Base-by-base conservation (phyloP, 2,888 invertebrate genomes). In the Patella caerulea region DNA sequence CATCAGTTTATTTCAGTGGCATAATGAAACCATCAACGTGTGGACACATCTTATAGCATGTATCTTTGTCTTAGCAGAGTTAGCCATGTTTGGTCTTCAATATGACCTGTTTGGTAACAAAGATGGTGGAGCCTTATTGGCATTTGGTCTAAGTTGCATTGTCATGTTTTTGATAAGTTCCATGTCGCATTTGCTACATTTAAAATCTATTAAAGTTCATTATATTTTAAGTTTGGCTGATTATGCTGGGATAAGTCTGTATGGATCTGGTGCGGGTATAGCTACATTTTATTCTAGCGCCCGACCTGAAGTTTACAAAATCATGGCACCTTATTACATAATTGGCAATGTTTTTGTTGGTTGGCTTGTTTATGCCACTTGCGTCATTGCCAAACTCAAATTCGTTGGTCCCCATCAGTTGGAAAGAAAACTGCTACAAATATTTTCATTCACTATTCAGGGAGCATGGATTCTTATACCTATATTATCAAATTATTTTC, bases 1-100 rank as follows among this genome's bases (percentile, higher is more conserved):
- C 12, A 19, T 71, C 54, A 87, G 87, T 73, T 55, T 83, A 12
- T 81, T 85, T 55, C 84, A 85, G 56, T 24, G 86, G 1, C 83
- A 87, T 78, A 87, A 86, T 76, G 87, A 87, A 72, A 83, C 85
- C 0, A 72, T 82, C 19, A 87, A 87, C 75, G 83, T 87, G 12
- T 87, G 87, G 86, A 83, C 83, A 14, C 87, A 87, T 72, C 52
- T 83, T 3, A 53, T 86, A 9, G 83, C 82, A 9, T 79, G 79
- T 70, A 19, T 82, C 12, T 12, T 85, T 45, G 78, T 85, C 53
- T 2, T 80, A 2, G 54, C 56, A 3, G 80, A 82, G 71, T 24
- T 79, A 7, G 45, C 73, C 0, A 15, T 17, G n/a, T 73, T 72
- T 24, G 70, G 52, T 17, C 59, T 45, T 11, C 12, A 55, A 2